These are phyloP conservation scores for Passerina amoena DNA, from an alignment of 2,113 vertebrate species.

Conservation along the genomic window DNA sequence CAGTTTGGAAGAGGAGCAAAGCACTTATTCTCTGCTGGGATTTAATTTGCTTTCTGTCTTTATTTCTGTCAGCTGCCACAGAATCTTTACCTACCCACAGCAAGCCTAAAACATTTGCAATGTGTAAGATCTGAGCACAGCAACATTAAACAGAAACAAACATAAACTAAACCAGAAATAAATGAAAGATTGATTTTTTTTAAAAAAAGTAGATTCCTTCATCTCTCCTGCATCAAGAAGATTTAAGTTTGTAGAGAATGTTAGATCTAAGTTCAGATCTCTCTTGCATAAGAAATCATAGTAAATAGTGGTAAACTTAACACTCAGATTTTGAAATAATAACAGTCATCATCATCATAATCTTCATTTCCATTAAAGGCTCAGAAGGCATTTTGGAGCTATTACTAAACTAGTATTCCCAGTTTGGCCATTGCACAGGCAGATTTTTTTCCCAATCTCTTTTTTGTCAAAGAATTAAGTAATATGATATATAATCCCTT, in stretches of 20 bases:
- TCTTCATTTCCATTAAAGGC: background rate
- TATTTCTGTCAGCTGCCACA: background rate
- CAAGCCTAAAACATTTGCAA: background rate
- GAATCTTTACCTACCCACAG: background rate
- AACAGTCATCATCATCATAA: background rate
- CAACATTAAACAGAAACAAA: background rate
- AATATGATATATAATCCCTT: background rate
- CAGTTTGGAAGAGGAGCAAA: background rate
- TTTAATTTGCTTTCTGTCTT: constrained; percentile 4
- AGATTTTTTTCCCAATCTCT: background rate
- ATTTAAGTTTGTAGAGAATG: background rate
- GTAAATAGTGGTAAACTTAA: background rate
- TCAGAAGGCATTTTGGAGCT: background rate
- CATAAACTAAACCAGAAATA: background rate
- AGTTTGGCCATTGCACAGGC: background rate
- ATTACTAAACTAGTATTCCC: background rate
- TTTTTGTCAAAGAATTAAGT: background rate
- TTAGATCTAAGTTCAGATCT: background rate
- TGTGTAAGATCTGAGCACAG: background rate
- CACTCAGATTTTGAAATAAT: background rate
- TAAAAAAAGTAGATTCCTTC: background rate
- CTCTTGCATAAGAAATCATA: background rate
- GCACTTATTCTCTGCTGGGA: background rate
- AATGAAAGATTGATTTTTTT: background rate
- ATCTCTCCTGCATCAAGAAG: background rate